These are phyloP conservation scores for Rhinoraja longicauda DNA, from an alignment of 2,797 vertebrate species.

Conservation along the genomic window DNA sequence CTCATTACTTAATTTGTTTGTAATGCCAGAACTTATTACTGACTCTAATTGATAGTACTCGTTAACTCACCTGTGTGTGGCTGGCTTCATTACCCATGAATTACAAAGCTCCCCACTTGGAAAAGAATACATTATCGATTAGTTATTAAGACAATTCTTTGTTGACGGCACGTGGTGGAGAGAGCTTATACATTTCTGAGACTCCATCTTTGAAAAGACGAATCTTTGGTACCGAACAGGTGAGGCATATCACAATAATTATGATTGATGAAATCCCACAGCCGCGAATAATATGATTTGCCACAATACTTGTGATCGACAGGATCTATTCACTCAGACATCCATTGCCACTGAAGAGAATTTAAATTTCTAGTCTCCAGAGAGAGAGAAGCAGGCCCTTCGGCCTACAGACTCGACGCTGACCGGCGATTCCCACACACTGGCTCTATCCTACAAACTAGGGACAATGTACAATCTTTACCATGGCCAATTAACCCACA, in stretches of 20 bases:
- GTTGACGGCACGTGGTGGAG: background rate
- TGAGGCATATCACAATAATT: background rate
- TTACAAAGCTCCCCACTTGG: background rate
- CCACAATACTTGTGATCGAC: background rate
- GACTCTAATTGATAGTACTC: slow-evolving; percentile 29
- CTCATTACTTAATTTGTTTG: slow-evolving; percentile 33
- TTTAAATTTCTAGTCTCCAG: background rate
- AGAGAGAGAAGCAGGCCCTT: too few relatives aligned
- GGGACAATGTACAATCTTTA: too few relatives aligned
- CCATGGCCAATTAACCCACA: too few relatives aligned
- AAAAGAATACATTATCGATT: slow-evolving; percentile 5
- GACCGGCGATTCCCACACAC: too few relatives aligned
- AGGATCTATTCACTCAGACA: background rate
- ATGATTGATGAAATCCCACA: background rate
- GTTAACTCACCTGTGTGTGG: slow-evolving; percentile 29
- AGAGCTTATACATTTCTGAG: background rate
- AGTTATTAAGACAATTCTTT: slow-evolving; percentile 14
- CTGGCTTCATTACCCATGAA: slow-evolving; percentile 21
- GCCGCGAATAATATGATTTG: background rate
- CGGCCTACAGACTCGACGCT: too few relatives aligned
- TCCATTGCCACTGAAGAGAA: background rate
- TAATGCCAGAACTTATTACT: slow-evolving; percentile 9
- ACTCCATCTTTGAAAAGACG: background rate
- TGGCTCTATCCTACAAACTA: too few relatives aligned
- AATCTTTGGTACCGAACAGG: background rate